Base-by-base conservation (phyloP, 2,797 vertebrate species). In the Tragopan temminckii region DNA sequence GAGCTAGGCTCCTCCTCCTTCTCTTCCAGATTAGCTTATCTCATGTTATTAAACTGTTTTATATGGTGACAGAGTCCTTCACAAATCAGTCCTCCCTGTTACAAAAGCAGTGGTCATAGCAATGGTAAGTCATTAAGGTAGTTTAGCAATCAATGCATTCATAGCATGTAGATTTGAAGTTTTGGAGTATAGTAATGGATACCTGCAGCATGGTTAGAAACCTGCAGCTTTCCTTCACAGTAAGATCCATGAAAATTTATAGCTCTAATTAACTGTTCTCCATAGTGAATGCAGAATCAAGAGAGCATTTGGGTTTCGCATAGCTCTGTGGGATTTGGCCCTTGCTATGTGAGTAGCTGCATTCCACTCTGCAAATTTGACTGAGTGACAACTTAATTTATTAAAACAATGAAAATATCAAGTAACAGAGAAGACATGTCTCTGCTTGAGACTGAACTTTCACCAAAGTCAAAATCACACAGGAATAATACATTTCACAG, bases 401-500 rank as follows among this genome's bases (percentile, higher is more conserved):
- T 78, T 91, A 91, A 89, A 89, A 86, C 33, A 79, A 84, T 69
- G 27, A 70, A 82, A 86, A 86, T 58, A 90, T 33, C 62, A 69
- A 9, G 14, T 64, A 83, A 72, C 13, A 42, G 11, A 12, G 12
- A 35, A 78, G 11, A 23, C 23, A 58, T 50, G 29, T 46, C 69
- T 66, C 66, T 66, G 50, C 38, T 71, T 83, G 85, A 85, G 25
- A 67, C 21, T 35, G 24, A 91, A 62, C 19, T 6, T 63, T 85
- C 33, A 63, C 24, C 59, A 67, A 80, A 85, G 63, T 69, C 14
- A 86, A 91, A 81, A 86, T 50, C n/a, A 55, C 23, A 46, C 5
- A 40, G 9, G 31, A 86, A 40, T 72, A 84, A 50, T 35, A 36
- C 7, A n/a, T 88, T 89, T 70, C 31, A 66, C 12, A 71, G 24